A percentile compares a stretch with the other conserved stretches of the same genome.
Evolutionary conservation across 1,140 invertebrate species (phyloP).

Genomic region (roundworm (Caenorhabditis elegans)): DNA sequence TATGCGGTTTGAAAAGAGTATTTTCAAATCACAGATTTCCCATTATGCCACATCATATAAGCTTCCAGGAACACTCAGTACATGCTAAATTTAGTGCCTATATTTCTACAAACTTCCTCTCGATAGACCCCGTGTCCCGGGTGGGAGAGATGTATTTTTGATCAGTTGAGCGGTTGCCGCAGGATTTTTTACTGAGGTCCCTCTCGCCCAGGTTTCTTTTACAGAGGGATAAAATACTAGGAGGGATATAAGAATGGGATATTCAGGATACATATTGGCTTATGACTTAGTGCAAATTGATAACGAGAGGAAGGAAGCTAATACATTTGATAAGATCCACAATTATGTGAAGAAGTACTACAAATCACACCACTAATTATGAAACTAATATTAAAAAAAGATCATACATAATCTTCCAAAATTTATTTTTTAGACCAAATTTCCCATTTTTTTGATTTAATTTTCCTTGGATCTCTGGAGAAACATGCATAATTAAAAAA

Average conservation of each 20-base stretch:
- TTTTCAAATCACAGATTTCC: not conserved
- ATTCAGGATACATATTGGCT: not conserved
- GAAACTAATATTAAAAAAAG: too few relatives aligned
- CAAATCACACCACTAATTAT: not conserved
- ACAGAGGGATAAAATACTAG: slow-evolving; percentile 27
- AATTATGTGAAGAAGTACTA: not conserved
- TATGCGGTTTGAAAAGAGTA: not conserved
- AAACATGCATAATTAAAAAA: too few relatives aligned
- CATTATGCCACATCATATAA: not conserved
- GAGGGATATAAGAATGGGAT: not conserved
- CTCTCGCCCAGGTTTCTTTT: slow-evolving; percentile 11
- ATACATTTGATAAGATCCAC: not conserved
- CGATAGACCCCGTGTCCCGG: not conserved
- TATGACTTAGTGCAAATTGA: not conserved
- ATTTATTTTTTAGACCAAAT: too few relatives aligned
- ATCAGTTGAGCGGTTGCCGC: not conserved
- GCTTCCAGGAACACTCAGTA: slow-evolving; percentile 12
- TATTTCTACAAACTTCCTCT: not conserved
- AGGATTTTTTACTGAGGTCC: not conserved
- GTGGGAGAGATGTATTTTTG: not conserved
- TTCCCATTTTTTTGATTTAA: too few relatives aligned
- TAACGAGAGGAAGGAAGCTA: not conserved
- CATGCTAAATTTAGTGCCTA: not conserved
- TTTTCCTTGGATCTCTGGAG: too few relatives aligned
- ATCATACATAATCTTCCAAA: too few relatives aligned